phyloP scores from a whole-genome alignment of 2,888 invertebrate species.

The Scaptomyza flava region DNA sequence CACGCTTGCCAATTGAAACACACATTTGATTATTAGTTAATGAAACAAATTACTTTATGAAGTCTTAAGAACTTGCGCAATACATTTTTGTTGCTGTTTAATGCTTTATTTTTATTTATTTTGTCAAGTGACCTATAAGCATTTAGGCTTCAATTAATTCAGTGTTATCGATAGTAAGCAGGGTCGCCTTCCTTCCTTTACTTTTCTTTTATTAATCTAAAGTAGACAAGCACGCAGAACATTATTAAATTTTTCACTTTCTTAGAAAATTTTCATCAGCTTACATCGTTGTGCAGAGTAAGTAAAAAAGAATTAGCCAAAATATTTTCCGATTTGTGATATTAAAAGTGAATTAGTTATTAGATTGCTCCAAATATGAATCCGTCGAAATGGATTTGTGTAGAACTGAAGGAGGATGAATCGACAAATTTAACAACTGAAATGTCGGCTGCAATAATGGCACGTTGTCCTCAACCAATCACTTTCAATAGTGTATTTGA shows the following conservation, averaged over 20 bases:
- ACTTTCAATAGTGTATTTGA: accelerated
- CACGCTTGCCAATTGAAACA: background rate
- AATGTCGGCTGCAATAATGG: background rate
- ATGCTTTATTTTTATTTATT: background rate
- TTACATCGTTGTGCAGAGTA: background rate
- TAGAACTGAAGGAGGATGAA: background rate
- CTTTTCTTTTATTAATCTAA: background rate
- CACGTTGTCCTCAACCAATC: background rate
- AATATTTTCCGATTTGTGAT: background rate
- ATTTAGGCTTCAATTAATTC: background rate
- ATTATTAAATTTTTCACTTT: background rate
- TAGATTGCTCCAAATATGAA: background rate
- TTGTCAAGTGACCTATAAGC: too few species aligned
- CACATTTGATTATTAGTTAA: too few species aligned
- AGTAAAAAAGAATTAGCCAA: background rate
- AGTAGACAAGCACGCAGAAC: background rate
- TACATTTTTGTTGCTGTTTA: background rate
- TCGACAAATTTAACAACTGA: background rate
- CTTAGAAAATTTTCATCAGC: background rate
- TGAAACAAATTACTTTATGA: too few species aligned
- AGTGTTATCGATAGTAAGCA: background rate
- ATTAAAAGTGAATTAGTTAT: background rate
- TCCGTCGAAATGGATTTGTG: background rate
- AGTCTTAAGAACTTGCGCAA: too few species aligned
- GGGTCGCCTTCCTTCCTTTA: background rate